Base-by-base conservation (phyloP, 2,888 invertebrate genomes). In the Meiosimyza platycephala region DNA sequence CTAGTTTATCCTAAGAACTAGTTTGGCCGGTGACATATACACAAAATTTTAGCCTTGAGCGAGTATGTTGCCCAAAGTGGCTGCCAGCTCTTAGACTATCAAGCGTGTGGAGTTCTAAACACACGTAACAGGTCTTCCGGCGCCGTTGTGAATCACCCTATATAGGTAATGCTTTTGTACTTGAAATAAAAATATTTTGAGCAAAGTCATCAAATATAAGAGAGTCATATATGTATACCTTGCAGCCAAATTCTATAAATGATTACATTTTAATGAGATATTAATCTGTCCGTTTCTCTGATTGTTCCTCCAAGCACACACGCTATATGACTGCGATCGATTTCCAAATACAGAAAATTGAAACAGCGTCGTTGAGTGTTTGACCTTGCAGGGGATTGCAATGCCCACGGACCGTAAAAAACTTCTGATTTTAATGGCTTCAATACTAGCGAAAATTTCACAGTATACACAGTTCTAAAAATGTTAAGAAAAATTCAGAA, bases 251-350 rank as follows among this genome's bases (percentile, higher is more conserved):
- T n/a, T 52, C 62, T 60, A 54, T 52, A 72, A 67, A 67, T 72
- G 68, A 68, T 68, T 72, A 68, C 63, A 67, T 55, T 68, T 63
- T 68, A 72, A 72, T 67, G 67, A 67, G 72, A 33, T 55, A 55
- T 65, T 28, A 4, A 51, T 60, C 68, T 60, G 59, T 50, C 59
- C 50, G 50, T 28, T 28, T 40, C 9, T 40, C 40, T 9, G 9
- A 7, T 0, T 9, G 40, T 50, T 9, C 50, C 16, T 18, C 13
- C 15, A 33, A 60, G 57, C 18, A 54, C 50, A 50, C 22, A 59
- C 15, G 51, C 64, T 13, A n/a, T 50, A 52, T 64, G 64, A 64
- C 22, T 59, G 59, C 59, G 68, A 48, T 64, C 51, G 64, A 64
- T 57, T 22, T 48, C 28, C 15, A 50, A 59, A 50, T 22, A 6